These are phyloP conservation scores for Papilio demoleus DNA, from an alignment of 2,888 invertebrate genomes.

Conservation along the genomic window DNA sequence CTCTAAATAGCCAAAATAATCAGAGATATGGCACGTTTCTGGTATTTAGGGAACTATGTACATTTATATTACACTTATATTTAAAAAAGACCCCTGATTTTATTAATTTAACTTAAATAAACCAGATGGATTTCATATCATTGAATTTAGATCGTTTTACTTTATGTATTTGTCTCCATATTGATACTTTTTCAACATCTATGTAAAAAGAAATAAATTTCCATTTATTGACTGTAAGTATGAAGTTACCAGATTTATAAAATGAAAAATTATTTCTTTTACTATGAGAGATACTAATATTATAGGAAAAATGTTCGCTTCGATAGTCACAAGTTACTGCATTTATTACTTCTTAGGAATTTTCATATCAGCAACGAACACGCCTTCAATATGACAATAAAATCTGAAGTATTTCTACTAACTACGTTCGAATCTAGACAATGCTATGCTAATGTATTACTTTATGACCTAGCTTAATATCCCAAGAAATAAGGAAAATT, in stretches of 20 bases:
- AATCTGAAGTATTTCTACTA: slow-evolving; percentile 13
- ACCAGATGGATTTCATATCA: too few species aligned
- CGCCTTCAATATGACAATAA: not conserved
- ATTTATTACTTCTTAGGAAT: slow-evolving; percentile 22
- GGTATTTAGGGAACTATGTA: too few species aligned
- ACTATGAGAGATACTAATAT: not conserved
- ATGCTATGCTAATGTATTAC: not conserved
- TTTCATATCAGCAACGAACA: slow-evolving; percentile 8
- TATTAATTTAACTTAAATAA: too few species aligned
- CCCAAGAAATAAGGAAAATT: not conserved
- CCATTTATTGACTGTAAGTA: too few species aligned
- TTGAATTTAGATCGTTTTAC: too few species aligned
- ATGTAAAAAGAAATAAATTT: too few species aligned
- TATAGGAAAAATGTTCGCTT: not conserved
- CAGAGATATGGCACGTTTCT: too few species aligned
- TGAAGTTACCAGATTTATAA: too few species aligned
- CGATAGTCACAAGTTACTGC: slow-evolving; percentile 10
- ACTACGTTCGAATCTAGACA: not conserved
- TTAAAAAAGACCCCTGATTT: too few species aligned
- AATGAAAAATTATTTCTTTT: not conserved
- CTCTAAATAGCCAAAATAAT: not conserved
- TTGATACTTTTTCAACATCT: too few species aligned
- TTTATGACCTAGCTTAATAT: not conserved
- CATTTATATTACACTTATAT: too few species aligned
- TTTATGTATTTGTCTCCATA: too few species aligned